These are phyloP conservation scores for Temnothorax nylanderi DNA, from an alignment of 1,140 invertebrate species.

Conservation along the genomic window DNA sequence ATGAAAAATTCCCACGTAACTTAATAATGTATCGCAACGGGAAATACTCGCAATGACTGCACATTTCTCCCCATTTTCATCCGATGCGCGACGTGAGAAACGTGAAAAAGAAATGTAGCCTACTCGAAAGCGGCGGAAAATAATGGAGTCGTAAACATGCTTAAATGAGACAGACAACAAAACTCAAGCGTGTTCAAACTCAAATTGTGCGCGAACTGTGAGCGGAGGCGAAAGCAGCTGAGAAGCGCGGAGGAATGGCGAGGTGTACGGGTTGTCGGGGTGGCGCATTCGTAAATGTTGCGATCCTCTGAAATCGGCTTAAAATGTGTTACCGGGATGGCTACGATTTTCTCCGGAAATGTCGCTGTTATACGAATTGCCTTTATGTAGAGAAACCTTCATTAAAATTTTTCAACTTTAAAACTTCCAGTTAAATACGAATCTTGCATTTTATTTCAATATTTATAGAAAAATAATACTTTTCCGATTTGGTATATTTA, in stretches of 20 bases:
- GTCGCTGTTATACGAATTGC: conserved; percentile 5
- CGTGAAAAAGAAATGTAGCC: conserved; percentile 5
- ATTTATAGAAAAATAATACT: background rate
- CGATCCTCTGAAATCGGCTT: conserved; percentile 47
- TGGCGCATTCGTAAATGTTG: conserved; percentile 39
- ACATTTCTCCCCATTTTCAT: background rate
- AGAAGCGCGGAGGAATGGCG: conserved; percentile 5
- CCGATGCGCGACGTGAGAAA: background rate
- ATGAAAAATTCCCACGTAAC: background rate
- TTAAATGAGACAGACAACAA: conserved; percentile 39
- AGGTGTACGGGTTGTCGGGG: background rate
- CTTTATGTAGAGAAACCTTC: background rate
- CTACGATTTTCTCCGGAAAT: conserved; percentile 9
- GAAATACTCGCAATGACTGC: conserved; percentile 22
- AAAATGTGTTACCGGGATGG: conserved; percentile 33
- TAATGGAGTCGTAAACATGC: conserved; percentile 47
- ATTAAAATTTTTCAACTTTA: conserved; percentile 1
- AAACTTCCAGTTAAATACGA: background rate
- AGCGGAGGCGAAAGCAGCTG: background rate
- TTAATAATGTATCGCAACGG: background rate
- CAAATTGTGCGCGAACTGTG: conserved; percentile 32
- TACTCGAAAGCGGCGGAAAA: conserved; percentile 13
- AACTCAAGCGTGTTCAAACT: conserved; percentile 48
- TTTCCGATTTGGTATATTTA: background rate
- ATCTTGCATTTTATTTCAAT: background rate